phyloP scores from a whole-genome alignment of 2,888 invertebrate species.

The Cartodere bifasciata region DNA sequence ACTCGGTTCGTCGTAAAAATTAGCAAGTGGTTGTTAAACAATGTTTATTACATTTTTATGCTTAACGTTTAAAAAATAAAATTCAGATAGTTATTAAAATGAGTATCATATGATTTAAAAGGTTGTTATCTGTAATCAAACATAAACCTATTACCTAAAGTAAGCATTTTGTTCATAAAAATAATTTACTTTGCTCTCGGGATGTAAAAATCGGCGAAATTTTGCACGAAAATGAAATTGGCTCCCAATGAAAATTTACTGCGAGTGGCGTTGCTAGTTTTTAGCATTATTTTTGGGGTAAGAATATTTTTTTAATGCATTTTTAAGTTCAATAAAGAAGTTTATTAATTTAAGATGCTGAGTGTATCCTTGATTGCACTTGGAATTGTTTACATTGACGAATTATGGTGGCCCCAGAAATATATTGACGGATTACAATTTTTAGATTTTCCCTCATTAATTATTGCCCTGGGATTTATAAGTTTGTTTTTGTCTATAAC shows the following conservation, averaged over 20 bases:
- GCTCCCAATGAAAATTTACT: slow-evolving; percentile 20
- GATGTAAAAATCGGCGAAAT: too few relatives aligned
- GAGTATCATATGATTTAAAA: too few relatives aligned
- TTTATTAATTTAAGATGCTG: slow-evolving; percentile 19
- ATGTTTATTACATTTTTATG: too few relatives aligned
- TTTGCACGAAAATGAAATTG: slow-evolving; percentile 21
- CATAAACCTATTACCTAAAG: too few relatives aligned
- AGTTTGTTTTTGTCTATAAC: slow-evolving; percentile 31
- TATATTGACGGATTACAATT: slow-evolving; percentile 19
- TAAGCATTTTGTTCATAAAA: too few relatives aligned
- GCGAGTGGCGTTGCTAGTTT: slow-evolving; percentile 19
- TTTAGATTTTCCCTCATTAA: slow-evolving; percentile 43
- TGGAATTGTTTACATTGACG: slow-evolving; percentile 20
- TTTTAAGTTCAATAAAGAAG: not conserved
- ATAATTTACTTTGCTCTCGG: too few relatives aligned
- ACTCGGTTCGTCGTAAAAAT: too few relatives aligned
- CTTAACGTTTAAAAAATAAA: too few relatives aligned
- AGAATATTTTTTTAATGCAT: slow-evolving; percentile 12
- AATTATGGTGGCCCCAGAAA: slow-evolving; percentile 19
- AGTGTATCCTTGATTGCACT: slow-evolving; percentile 22
- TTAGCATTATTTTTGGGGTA: slow-evolving; percentile 23
- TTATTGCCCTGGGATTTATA: slow-evolving; percentile 52
- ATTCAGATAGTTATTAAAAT: too few relatives aligned
- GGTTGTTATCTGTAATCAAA: too few relatives aligned
- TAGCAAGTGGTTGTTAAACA: too few relatives aligned